Percentiles rank a stretch among this genome's conserved stretches.
phyloP scores from a whole-genome alignment of 2,888 invertebrate species.

The Tetropium fuscum region DNA sequence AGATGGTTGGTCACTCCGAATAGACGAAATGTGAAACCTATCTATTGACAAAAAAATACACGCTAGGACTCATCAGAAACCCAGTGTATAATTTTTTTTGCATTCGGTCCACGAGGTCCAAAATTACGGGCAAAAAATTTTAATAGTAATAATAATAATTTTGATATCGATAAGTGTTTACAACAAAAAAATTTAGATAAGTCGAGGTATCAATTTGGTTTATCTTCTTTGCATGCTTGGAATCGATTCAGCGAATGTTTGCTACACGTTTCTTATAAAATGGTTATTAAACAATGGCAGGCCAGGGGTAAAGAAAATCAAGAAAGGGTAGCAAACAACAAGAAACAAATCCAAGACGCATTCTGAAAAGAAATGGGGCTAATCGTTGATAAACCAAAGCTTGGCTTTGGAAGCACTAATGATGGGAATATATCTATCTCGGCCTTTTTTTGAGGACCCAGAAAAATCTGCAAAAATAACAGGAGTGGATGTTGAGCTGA shows the following conservation, averaged over 20 bases:
- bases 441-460: conserved; percentile 40
- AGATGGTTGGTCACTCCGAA: too few relatives aligned
- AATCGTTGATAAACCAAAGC: conserved; percentile 41
- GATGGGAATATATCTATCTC: conserved; percentile 43
- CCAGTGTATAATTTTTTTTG: too few relatives aligned
- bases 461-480: conserved; percentile 26
- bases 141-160: too few relatives aligned
- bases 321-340: background rate
- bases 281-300: conserved; percentile 4
- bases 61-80: too few relatives aligned
- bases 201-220: background rate
- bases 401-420: conserved; percentile 39
- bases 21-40: too few relatives aligned
- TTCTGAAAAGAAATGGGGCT: conserved; percentile 16
- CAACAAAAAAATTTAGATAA: background rate
- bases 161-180: background rate
- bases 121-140: background rate
- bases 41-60: too few relatives aligned
- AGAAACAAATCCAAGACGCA: conserved; percentile 15
- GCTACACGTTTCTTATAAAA: conserved; percentile 4
- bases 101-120: too few relatives aligned
- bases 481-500: conserved; percentile 12
- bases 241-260: conserved; percentile 5
- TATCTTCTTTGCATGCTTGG: conserved; percentile 6
- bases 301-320: background rate